Evolutionary conservation across 1,140 invertebrate species (phyloP).

Genomic region (Ridgeia piscesae): DNA sequence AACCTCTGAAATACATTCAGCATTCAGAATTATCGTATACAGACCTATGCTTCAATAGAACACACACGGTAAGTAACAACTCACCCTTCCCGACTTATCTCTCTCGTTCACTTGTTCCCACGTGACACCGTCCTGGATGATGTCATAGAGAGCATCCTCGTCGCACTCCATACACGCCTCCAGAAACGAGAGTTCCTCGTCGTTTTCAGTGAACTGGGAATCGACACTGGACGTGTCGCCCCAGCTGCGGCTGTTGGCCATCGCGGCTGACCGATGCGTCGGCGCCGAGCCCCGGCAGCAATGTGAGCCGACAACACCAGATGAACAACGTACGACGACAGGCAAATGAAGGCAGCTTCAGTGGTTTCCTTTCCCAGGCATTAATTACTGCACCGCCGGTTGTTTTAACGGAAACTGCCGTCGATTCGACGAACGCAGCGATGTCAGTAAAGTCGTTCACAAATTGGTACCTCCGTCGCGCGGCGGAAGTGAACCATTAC

Average conservation of each 20-base stretch:
- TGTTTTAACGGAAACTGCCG: neutral
- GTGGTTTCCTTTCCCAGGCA: neutral
- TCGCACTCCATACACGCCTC: constrained; percentile 30
- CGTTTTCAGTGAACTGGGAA: constrained; percentile 24
- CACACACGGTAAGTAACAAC: neutral
- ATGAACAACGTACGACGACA: neutral
- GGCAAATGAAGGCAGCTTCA: neutral
- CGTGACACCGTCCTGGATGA: constrained; percentile 31
- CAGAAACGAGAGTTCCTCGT: constrained; percentile 27
- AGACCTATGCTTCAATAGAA: no score
- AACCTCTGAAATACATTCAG: no score
- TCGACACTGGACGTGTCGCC: constrained; percentile 21
- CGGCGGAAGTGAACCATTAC: neutral
- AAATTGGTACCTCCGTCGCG: neutral
- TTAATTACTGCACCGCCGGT: neutral
- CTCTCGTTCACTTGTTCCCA: constrained; percentile 31
- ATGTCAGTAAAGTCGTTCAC: neutral
- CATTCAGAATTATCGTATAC: no score
- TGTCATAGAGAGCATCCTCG: constrained; percentile 31
- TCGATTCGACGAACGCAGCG: neutral
- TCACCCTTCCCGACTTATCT: constrained; percentile 31
- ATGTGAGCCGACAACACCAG: neutral
- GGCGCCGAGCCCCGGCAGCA: neutral
- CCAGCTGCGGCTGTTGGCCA: constrained; percentile 11
- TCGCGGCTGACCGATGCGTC: neutral